These are phyloP conservation scores for Anhinga anhinga DNA, from an alignment of 2,113 vertebrate genomes.

Conservation along the genomic window DNA sequence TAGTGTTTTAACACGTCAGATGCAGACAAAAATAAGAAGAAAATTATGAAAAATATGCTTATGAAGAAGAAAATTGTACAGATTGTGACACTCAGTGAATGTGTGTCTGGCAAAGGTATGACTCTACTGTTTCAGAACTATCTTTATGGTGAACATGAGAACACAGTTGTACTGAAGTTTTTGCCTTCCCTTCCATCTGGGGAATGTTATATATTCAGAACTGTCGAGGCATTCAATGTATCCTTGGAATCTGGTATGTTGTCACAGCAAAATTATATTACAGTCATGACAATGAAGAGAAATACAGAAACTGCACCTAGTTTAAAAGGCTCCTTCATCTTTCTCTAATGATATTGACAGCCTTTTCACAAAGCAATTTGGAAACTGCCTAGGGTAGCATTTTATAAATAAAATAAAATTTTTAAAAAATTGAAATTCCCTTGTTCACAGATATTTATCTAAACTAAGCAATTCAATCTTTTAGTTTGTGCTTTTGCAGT, in stretches of 20 bases:
- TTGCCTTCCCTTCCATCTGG: not conserved
- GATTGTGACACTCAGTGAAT: not conserved
- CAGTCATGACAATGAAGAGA: not conserved
- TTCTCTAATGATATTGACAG: not conserved
- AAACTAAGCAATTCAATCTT: not conserved
- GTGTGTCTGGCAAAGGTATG: not conserved
- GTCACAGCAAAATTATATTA: not conserved
- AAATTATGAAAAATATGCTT: not conserved
- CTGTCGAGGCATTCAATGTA: not conserved
- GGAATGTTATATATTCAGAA: not conserved
- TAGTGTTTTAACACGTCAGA: not conserved
- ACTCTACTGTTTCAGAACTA: not conserved
- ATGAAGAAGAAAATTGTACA: not conserved
- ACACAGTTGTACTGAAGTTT: not conserved
- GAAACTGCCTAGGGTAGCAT: not conserved
- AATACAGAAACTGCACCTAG: not conserved
- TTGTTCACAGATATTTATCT: not conserved
- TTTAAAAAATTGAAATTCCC: not conserved
- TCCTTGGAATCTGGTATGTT: not conserved
- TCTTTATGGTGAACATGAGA: not conserved
- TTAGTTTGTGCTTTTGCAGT: not conserved
- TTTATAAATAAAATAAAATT: not conserved
- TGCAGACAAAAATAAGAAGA: not conserved
- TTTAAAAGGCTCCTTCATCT: constrained; percentile 5
- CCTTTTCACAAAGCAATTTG: not conserved